Evolutionary conservation across 2,888 invertebrate genomes (phyloP), one percentile per base, ranked within the genome.

Genomic region (Megaustenia siamemsis): DNA sequence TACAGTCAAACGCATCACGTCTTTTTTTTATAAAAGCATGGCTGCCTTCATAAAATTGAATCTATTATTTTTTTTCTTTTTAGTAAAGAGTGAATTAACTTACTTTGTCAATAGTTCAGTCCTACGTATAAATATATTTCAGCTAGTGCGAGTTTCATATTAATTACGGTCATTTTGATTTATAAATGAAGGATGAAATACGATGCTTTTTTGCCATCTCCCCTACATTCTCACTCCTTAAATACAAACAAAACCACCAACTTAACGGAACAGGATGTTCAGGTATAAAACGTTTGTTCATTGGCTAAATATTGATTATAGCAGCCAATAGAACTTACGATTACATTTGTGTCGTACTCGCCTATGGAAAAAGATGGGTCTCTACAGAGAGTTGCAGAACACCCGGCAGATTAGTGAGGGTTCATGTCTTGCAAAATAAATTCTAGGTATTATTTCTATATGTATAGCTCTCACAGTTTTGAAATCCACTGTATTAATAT

Each of bases 251-350:
- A 63, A 63, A 63, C 63, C 28, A 63, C 63, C 28, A 63, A 28
- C 35, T 18, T 18, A 28, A 32, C 35, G 35, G 68, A 68, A 18
- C 49, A 10, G 81, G 71, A 81, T 35, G 35, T 80, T 24, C 45
- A 43, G 49, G 21, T 66, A 80, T 68, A 80, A 80, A 49, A 43
- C 66, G 49, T 53, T 3, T 49, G 18, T 68, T 68, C 68, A 80
- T 80, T 80, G 79, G 79, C 38, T 45, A 18, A 45, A 66, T 68
- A 15, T 38, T 35, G 40, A 12, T 24, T 3, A 80, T 28, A 32
- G 43, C 45, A 66, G 24, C 79, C 79, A 80, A 80, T 80, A 38
- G 49, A 80, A 80, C 43, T 80, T 80, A 68, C 79, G 66, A 80
- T 69, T 68, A 80, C 68, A 80, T 45, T 80, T 32, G 68, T 49